Conservation (phyloP, 92 coral and sea anemone genomes). For the Parazoanthus atlanticus region DNA sequence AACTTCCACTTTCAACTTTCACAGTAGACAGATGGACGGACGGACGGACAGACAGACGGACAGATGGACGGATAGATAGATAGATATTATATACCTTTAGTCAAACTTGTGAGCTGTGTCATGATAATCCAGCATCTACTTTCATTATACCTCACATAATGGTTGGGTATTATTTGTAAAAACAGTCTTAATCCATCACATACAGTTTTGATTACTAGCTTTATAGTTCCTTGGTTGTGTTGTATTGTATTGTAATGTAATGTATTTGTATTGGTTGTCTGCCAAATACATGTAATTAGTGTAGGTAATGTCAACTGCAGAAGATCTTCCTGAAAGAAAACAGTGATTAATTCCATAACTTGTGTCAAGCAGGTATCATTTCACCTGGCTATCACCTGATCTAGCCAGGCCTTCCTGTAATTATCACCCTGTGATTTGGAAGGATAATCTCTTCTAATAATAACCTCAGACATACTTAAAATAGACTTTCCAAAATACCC, state of each 20-base stretch:
- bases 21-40: too few relatives aligned
- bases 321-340: not conserved
- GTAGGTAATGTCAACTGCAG: not conserved
- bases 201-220: not conserved
- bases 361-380: slow-evolving; percentile 11
- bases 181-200: too few relatives aligned
- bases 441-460: not conserved
- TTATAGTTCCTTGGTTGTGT: not conserved
- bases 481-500: not conserved
- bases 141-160: too few relatives aligned
- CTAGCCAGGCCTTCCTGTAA: not conserved
- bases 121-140: too few relatives aligned
- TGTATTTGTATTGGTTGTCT: not conserved
- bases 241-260: too few relatives aligned
- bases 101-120: too few relatives aligned
- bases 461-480: slow-evolving; percentile 15
- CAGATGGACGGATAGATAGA: too few relatives aligned
- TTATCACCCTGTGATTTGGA: slow-evolving; percentile 8
- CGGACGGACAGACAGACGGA: too few relatives aligned
- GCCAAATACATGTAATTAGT: not conserved
- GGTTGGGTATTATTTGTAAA: too few relatives aligned
- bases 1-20: too few relatives aligned
- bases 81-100: too few relatives aligned
- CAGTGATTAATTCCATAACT: not conserved
- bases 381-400: not conserved